A percentile compares a stretch with the other conserved stretches of the same genome.
phyloP scores from a whole-genome alignment of 2,113 vertebrate genomes.

The Scolopax mira region DNA sequence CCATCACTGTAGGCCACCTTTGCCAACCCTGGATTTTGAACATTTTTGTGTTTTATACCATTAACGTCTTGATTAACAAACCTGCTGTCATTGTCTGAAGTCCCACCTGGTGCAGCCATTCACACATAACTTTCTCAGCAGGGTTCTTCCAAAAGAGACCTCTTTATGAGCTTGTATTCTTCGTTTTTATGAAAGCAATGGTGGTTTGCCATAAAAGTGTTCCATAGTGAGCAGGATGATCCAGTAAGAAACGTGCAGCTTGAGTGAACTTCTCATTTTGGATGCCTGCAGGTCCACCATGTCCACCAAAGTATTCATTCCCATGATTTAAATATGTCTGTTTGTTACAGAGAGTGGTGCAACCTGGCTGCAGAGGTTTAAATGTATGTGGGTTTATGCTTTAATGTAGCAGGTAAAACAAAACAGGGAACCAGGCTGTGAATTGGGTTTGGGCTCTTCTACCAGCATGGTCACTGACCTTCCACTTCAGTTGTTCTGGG shows the following conservation, averaged over 20 bases:
- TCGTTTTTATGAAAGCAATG: neutral
- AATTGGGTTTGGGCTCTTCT: neutral
- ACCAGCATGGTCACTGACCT: neutral
- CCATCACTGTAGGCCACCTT: neutral
- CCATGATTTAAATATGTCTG: neutral
- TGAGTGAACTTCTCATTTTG: neutral
- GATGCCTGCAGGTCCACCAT: neutral
- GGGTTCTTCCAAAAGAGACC: neutral
- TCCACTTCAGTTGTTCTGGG: neutral
- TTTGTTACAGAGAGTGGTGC: neutral
- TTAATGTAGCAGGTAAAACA: neutral
- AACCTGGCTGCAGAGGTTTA: neutral
- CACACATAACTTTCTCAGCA: neutral
- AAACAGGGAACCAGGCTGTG: neutral
- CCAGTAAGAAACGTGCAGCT: neutral
- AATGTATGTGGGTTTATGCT: no score
- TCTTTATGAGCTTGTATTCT: neutral
- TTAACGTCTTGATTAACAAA: neutral
- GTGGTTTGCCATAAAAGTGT: fast-evolving
- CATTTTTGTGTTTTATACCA: neutral
- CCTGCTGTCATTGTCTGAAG: fast-evolving
- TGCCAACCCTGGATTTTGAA: neutral
- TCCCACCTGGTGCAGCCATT: neutral
- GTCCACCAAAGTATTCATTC: neutral
- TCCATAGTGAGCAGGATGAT: no score